These are phyloP conservation scores for Pelodiscus sinensis DNA, from an alignment of 2,113 vertebrate genomes.

Conservation along the genomic window DNA sequence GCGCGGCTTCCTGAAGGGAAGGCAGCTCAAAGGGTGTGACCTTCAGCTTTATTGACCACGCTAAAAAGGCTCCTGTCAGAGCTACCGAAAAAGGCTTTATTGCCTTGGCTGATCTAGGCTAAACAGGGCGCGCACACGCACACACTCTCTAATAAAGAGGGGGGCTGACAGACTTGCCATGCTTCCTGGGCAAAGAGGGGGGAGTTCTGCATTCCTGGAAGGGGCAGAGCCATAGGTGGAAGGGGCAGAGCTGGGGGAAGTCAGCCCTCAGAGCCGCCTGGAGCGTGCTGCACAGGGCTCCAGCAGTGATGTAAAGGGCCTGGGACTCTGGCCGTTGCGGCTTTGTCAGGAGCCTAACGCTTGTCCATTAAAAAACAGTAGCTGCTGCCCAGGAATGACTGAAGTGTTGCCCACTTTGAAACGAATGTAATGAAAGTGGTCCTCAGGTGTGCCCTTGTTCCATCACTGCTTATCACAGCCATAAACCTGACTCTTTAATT, in stretches of 20 bases:
- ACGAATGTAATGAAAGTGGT: slow-evolving; percentile 47
- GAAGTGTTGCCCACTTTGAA: slow-evolving; percentile 36
- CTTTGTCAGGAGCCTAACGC: slow-evolving; percentile 11
- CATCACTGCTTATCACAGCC: slow-evolving; percentile 50
- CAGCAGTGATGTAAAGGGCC: too few relatives aligned
- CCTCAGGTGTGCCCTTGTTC: slow-evolving; percentile 32
- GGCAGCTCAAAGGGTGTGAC: neutral
- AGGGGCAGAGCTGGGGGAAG: too few relatives aligned
- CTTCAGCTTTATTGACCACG: neutral
- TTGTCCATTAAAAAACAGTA: neutral
- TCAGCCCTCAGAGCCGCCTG: too few relatives aligned
- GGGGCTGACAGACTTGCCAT: too few relatives aligned
- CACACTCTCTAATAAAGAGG: neutral
- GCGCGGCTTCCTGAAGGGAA: neutral
- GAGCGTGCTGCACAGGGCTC: too few relatives aligned
- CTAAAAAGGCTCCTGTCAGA: neutral
- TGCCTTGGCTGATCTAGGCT: neutral
- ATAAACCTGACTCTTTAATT: slow-evolving; percentile 68
- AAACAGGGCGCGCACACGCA: neutral
- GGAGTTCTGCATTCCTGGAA: too few relatives aligned
- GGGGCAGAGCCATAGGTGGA: too few relatives aligned
- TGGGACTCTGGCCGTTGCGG: too few relatives aligned
- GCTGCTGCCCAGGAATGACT: neutral
- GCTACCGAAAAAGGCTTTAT: neutral
- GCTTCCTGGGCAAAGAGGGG: too few relatives aligned